Base-by-base conservation (phyloP, 30 jellyfish, hydroid and myxozoan species). In the Aurelia coerulea region DNA sequence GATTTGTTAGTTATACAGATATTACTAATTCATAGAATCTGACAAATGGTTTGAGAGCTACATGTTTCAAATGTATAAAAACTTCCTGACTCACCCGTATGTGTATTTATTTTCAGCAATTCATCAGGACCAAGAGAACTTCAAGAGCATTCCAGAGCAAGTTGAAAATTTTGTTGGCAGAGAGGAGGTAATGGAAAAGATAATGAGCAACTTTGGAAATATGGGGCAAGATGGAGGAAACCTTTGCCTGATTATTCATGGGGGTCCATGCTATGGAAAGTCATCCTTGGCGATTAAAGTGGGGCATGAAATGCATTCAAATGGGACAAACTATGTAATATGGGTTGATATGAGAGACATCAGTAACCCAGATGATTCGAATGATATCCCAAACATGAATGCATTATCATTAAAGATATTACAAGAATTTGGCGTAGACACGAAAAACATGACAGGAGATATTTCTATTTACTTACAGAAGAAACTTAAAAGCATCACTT, bases 221-320 rank as follows among this genome's bases (percentile, higher is more conserved):
- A 50, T 32, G 37, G 78, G 15, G n/a, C 54, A 67, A 18, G 50
- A 67, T 23, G 15, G 19, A 2, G 50, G 50, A 67, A 17, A 67
- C 1, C 50, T 9, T 17, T 15, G 19, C 23, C 2, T 15, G n/a
- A 32, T 67, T 32, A 67, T 67, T 15, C 78, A 67, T 9, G 78
- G 78, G 0, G 78, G 78, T 23, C 56, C 78, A 17, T 67, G 78
- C n/a, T 67, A 29, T 67, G 78, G 78, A 18, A 67, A 67, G 50
- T 67, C 78, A 67, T 41, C 78, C 46, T 67, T 67, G 12, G 78
- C 78, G 16, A 67, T 50, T 32, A 67, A 32, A 67, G 37, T 67
- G 14, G 78, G 78, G 50, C 46, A 67, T 67, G 78, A 67, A 19
- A 67, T 67, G 78, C 50, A 23, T 17, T 15, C 41, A 17, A 5